Conservation (phyloP, 2,797 vertebrate genomes). For the Tympanoctomys barrerae region DNA sequence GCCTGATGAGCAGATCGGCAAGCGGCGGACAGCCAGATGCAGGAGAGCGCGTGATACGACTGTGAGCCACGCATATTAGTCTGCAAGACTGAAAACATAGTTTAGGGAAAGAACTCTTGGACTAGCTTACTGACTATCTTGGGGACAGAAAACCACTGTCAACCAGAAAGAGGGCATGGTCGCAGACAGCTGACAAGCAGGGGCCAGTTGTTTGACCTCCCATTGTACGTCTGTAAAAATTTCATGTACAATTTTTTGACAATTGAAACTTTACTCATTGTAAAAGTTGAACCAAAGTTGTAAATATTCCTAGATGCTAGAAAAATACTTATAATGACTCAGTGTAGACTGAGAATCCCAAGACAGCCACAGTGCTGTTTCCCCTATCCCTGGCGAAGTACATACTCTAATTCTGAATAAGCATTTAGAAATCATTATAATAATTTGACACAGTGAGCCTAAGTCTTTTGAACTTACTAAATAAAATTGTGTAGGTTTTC, state of each 20-base stretch:
- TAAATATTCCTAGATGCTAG: neutral
- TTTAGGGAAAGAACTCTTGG: slow-evolving; percentile 81
- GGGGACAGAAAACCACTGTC: slow-evolving; percentile 69
- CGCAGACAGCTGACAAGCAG: slow-evolving; percentile 67
- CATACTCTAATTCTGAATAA: slow-evolving; percentile 45
- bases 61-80: slow-evolving; percentile 73
- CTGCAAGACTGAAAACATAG: slow-evolving; percentile 85
- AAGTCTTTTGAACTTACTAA: neutral
- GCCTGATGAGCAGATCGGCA: slow-evolving; percentile 67
- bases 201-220: slow-evolving; percentile 2
- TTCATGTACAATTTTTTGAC: slow-evolving; percentile 62
- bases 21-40: slow-evolving; percentile 76
- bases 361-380: neutral
- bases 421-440: neutral
- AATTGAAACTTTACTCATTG: slow-evolving; percentile 46
- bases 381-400: neutral
- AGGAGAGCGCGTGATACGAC: slow-evolving; percentile 69
- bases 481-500: neutral
- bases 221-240: slow-evolving; percentile 50
- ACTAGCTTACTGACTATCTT: slow-evolving; percentile 81
- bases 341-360: neutral
- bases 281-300: slow-evolving; percentile 18
- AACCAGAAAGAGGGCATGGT: slow-evolving; percentile 34
- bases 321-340: slow-evolving; percentile 42
- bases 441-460: neutral